Evolutionary conservation across 2,113 vertebrate species (phyloP).

Genomic region (Elanoides forficatus): DNA sequence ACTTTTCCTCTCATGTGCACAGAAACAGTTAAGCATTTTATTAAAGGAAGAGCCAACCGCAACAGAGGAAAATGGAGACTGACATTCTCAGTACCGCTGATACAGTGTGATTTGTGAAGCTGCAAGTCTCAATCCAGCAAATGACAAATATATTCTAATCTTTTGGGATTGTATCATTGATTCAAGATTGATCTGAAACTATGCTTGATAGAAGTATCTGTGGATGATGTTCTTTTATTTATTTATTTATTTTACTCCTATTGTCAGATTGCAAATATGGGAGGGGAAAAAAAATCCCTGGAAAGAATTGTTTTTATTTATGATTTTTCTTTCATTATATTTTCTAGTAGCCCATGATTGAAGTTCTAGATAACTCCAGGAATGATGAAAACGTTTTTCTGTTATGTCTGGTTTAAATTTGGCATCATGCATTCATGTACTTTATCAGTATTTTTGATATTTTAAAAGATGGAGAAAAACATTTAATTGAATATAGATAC

Average conservation of each 20-base stretch:
- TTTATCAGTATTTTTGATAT: neutral
- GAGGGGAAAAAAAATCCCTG: neutral
- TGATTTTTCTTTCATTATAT: neutral
- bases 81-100: neutral
- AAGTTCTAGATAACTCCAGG: neutral
- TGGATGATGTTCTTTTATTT: neutral
- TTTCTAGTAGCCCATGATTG: neutral
- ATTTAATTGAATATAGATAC: neutral
- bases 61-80: conserved; percentile 30
- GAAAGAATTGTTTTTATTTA: neutral
- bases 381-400: neutral
- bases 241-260: neutral
- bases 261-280: neutral
- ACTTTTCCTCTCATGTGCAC: conserved; percentile 83
- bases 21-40: conserved; percentile 75
- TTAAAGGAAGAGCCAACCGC: conserved; percentile 66
- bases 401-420: neutral
- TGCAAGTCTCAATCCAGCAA: neutral
- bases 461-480: neutral
- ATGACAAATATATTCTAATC: neutral
- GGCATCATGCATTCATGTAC: neutral
- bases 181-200: conserved; percentile 12
- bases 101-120: neutral
- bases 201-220: neutral
- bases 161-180: neutral